Conservation (phyloP, 2,888 invertebrate genomes). For the Drosophila limbata region DNA sequence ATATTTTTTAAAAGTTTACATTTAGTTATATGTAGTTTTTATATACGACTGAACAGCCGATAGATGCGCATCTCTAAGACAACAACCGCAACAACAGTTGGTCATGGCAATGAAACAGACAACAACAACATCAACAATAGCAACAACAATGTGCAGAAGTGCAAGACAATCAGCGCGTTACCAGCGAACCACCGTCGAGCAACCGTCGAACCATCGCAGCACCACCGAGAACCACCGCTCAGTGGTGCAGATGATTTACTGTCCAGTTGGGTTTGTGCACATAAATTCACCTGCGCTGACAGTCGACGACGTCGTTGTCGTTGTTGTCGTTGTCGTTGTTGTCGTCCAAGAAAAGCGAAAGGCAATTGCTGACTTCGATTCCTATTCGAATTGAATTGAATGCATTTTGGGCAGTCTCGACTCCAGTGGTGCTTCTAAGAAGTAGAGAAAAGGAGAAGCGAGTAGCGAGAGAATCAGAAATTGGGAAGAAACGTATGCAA, state of each 20-base stretch:
- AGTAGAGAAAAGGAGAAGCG: slow-evolving; percentile 7
- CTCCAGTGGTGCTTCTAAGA: slow-evolving; percentile 58
- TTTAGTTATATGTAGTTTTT: not conserved
- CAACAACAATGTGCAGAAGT: slow-evolving; percentile 34
- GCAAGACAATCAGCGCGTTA: slow-evolving; percentile 59
- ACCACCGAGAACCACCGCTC: slow-evolving; percentile 17
- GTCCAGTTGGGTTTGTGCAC: slow-evolving; percentile 81
- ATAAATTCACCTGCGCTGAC: slow-evolving; percentile 84
- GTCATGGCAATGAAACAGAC: slow-evolving; percentile 20
- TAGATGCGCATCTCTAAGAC: not conserved
- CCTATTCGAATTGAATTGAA: slow-evolving; percentile 28
- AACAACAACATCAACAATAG: slow-evolving; percentile 14
- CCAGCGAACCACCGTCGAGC: not conserved
- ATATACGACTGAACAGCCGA: not conserved
- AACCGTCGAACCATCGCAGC: not conserved
- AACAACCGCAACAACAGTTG: slow-evolving; percentile 20
- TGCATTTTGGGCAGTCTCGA: slow-evolving; percentile 26
- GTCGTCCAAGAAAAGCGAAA: slow-evolving; percentile 65
- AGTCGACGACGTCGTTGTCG: slow-evolving; percentile 52
- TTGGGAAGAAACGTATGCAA: slow-evolving; percentile 12
- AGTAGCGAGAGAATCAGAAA: slow-evolving; percentile 6
- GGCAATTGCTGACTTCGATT: slow-evolving; percentile 55
- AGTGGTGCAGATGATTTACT: slow-evolving; percentile 82
- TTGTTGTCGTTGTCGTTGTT: not conserved
- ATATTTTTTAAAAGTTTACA: too few species aligned